Evolutionary conservation across 2,888 invertebrate genomes (phyloP), one percentile per base, ranked within the genome.

Genomic region (Mongoloraphidia duomilia): DNA sequence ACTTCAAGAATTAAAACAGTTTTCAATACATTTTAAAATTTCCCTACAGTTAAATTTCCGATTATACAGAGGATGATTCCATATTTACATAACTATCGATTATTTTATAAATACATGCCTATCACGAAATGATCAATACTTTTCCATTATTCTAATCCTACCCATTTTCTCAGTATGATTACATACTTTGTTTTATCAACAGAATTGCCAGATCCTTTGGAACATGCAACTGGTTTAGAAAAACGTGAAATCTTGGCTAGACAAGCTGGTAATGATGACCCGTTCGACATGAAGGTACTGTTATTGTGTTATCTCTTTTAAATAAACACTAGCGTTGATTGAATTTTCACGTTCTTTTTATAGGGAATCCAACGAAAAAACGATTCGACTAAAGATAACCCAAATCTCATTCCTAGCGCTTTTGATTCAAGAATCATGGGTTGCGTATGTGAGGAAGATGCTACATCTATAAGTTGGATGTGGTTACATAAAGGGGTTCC

Each of bases 361-460:
- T 26, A 26, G 26, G 26, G 26, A 6, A 26, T 26, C 26, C 26
- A 26, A 26, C 26, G 26, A 26, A 26, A 26, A 26, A 26, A 26
- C 26, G 26, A 87, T 6, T 26, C 94, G 58, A 89, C 94, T 52
- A 84, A 85, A 63, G 86, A 82, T 34, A 72, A 76, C 56, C 96
- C 96, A 50, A 95, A 88, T 57, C 70, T 89, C 56, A 85, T 97
- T 60, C 92, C 93, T 52, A 94, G 95, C 47, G 84, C 87, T 60
- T 89, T 85, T 58, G 86, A 89, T 48, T 84, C 87, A 50, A 83
- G 96, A 60, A 77, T 96, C 57, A 81, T 97, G 56, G 96, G 96
- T 53, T 97, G 97, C 70, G 79, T 95, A 68, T 97, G 96, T 67
- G 92, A 96, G 69, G 93, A 94, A 68, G 96, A 96, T 64, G 79